These are phyloP conservation scores for Muntiacus muntjak DNA, from an alignment of 2,113 vertebrate genomes.

Conservation along the genomic window DNA sequence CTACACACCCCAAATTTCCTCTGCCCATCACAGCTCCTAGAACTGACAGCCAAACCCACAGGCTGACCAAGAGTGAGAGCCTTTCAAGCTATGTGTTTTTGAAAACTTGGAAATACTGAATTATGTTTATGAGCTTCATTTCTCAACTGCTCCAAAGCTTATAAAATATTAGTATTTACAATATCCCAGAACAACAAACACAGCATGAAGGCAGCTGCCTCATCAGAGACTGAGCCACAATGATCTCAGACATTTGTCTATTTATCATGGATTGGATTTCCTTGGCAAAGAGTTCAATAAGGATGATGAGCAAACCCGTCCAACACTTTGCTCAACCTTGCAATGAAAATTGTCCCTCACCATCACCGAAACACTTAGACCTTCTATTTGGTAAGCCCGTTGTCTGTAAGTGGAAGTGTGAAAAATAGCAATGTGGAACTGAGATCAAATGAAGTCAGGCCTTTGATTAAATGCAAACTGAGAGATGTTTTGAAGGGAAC, in stretches of 20 bases:
- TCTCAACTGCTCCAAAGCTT: conserved; percentile 53
- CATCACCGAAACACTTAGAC: neutral
- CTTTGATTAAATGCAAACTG: conserved; percentile 57
- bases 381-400: neutral
- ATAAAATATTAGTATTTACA: conserved; percentile 72
- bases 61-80: neutral
- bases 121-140: conserved; percentile 37
- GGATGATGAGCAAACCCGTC: neutral
- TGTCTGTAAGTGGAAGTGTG: neutral
- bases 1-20: neutral
- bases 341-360: conserved; percentile 28
- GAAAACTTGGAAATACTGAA: conserved; percentile 41
- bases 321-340: conserved; percentile 1
- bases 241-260: conserved; percentile 66
- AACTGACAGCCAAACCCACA: neutral
- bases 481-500: conserved; percentile 49
- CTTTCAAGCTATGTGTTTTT: neutral
- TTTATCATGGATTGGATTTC: conserved; percentile 71
- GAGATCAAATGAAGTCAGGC: conserved; percentile 31
- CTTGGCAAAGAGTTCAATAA: conserved; percentile 44
- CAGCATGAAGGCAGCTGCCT: conserved; percentile 55
- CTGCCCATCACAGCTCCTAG: neutral
- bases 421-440: conserved; percentile 23
- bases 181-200: conserved; percentile 60
- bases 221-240: conserved; percentile 51